Conservation (phyloP, 2,113 vertebrate species). For the Heterocephalus glaber region DNA sequence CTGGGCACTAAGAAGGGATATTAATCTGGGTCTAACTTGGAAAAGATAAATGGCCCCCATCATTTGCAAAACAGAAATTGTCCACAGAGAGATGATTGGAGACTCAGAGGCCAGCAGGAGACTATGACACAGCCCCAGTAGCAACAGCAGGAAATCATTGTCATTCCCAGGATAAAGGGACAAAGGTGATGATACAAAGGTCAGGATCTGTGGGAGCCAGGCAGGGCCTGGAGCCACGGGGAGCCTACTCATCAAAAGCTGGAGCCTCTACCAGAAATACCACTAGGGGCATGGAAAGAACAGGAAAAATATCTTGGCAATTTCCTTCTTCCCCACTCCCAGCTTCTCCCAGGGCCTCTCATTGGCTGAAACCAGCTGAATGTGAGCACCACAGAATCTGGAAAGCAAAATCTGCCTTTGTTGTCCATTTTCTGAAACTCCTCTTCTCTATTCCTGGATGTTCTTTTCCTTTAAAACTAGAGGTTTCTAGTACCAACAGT, state of each 20-base stretch:
- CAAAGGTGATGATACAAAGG: not conserved
- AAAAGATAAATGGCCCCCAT: not conserved
- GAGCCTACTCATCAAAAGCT: not conserved
- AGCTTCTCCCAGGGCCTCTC: not conserved
- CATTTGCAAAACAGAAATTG: not conserved
- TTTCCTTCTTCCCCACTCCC: not conserved
- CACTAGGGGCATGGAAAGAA: too few relatives aligned
- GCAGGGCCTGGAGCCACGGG: not conserved
- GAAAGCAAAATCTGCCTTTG: not conserved
- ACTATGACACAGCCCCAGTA: fast-evolving
- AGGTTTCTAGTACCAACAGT: not conserved
- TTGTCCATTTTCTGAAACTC: not conserved
- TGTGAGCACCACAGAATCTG: not conserved
- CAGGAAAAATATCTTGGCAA: not conserved
- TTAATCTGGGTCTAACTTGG: not conserved
- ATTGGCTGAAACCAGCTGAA: not conserved
- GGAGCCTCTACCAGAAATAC: not conserved
- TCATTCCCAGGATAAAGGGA: too few relatives aligned
- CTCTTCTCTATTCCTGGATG: not conserved
- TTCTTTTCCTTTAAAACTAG: not conserved
- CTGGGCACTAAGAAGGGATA: too few relatives aligned
- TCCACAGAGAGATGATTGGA: fast-evolving
- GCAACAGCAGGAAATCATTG: not conserved
- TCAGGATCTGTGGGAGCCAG: not conserved
- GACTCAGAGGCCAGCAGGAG: not conserved